Conservation (phyloP, 2,113 vertebrate species). For the Odobenus rosmarus region DNA sequence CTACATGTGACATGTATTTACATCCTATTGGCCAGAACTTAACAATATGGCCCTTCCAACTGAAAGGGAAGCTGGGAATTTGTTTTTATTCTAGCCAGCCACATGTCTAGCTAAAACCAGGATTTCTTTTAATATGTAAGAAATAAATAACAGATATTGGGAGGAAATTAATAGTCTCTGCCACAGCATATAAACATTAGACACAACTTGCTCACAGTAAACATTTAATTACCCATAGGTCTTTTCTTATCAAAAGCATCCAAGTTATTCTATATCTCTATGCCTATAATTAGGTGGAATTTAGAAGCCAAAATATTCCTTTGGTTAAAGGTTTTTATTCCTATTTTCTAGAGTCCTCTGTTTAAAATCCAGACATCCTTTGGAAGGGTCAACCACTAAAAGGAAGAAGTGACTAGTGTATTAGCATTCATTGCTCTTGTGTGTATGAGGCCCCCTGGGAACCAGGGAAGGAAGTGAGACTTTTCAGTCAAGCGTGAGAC, state of each 20-base stretch:
- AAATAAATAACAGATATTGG: not conserved
- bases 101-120: not conserved
- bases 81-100: not conserved
- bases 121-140: conserved; percentile 6
- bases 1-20: not conserved
- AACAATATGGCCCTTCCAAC: not conserved
- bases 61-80: not conserved
- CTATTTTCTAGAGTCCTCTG: not conserved
- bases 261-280: not conserved
- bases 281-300: not conserved
- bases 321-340: conserved; percentile 14
- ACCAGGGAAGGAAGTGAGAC: not conserved
- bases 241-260: not conserved
- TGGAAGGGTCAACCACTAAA: not conserved
- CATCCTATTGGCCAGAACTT: not conserved
- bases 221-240: not conserved
- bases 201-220: not conserved
- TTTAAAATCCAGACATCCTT: not conserved
- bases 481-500: not conserved
- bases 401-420: not conserved
- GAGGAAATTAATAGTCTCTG: not conserved
- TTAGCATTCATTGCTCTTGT: not conserved
- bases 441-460: not conserved
- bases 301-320: not conserved
- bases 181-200: not conserved